Conservation (phyloP, 1,140 invertebrate genomes). For the Drosophila nebulosa region DNA sequence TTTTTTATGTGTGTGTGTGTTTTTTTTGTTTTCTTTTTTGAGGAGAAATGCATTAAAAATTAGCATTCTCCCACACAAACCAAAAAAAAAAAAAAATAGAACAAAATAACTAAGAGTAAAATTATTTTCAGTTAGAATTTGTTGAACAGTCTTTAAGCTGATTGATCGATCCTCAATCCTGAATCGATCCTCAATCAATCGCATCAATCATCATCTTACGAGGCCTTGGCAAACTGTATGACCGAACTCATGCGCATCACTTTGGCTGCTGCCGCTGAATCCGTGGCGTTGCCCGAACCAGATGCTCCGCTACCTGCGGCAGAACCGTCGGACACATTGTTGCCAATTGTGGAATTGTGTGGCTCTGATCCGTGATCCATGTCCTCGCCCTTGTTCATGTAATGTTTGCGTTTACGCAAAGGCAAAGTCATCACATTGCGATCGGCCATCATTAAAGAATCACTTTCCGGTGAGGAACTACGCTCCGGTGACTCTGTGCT, state of each 20-base stretch:
- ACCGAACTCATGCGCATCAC: constrained; percentile 88
- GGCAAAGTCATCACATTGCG: constrained; percentile 87
- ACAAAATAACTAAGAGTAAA: constrained; percentile 44
- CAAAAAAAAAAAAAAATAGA: neutral
- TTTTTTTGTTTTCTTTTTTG: constrained; percentile 35
- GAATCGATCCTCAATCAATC: neutral
- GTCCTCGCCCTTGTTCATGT: constrained; percentile 86
- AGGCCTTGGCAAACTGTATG: constrained; percentile 90
- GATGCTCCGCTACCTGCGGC: constrained; percentile 21
- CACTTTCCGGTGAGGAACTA: constrained; percentile 84
- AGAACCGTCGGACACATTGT: neutral
- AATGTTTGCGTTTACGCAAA: constrained; percentile 90
- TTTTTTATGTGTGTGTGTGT: constrained; percentile 49
- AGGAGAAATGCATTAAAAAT: constrained; percentile 7
- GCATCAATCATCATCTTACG: constrained; percentile 81
- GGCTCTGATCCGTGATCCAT: constrained; percentile 4
- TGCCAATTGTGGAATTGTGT: neutral
- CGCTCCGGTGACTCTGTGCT: constrained; percentile 82
- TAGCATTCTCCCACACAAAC: constrained; percentile 2
- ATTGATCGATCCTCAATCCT: constrained; percentile 31
- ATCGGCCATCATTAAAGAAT: constrained; percentile 82
- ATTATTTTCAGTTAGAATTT: constrained; percentile 69
- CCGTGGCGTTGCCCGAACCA: neutral
- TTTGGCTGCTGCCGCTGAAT: constrained; percentile 34
- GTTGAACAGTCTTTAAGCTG: constrained; percentile 71